A percentile compares a stretch with the other conserved stretches of the same genome.
Evolutionary conservation across 64 coral and sea anemone species (phyloP).

Genomic region (Pocillopora verrucosa): DNA sequence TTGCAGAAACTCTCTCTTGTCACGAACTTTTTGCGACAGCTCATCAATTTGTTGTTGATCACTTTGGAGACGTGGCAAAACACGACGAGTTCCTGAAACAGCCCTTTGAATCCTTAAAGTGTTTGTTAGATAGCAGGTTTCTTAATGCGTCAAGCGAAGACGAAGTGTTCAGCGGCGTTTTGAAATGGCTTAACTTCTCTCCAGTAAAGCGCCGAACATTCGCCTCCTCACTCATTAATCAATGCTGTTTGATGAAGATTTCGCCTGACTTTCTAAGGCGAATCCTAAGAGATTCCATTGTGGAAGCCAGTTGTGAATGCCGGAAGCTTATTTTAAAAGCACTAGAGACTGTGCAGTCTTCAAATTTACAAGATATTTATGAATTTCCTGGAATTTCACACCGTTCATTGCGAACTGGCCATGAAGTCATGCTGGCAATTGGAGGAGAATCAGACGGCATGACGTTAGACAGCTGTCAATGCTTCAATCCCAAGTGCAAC

Average conservation of each 20-base stretch:
- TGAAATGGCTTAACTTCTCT: constrained; percentile 53
- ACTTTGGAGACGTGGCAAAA: constrained; percentile 73
- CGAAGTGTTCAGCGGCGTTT: constrained; percentile 30
- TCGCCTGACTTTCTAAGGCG: constrained; percentile 11
- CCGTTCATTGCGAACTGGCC: constrained; percentile 29
- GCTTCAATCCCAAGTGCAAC: constrained; percentile 19
- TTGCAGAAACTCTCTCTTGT: constrained; percentile 78
- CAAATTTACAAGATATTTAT: constrained; percentile 5
- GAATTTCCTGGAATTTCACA: constrained; percentile 70
- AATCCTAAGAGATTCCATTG: constrained; percentile 47
- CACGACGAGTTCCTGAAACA: constrained; percentile 88
- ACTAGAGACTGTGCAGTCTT: constrained; percentile 47
- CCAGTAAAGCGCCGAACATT: constrained; percentile 5
- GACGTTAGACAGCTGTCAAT: constrained; percentile 51
- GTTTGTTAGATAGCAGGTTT: constrained; percentile 51
- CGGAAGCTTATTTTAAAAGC: constrained; percentile 59
- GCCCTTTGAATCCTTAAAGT: constrained; percentile 68
- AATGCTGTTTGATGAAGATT: constrained; percentile 41
- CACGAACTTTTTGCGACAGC: constrained; percentile 63
- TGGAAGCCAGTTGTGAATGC: constrained; percentile 49
- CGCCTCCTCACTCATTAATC: constrained; percentile 38
- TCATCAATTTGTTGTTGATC: constrained; percentile 62
- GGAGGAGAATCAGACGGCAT: constrained; percentile 78
- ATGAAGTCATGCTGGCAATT: constrained; percentile 62
- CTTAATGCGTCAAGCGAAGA: constrained; percentile 54